Evolutionary conservation across 2,113 vertebrate species (phyloP), one percentile per base, ranked within the genome.

Genomic region (Apteryx owenii): DNA sequence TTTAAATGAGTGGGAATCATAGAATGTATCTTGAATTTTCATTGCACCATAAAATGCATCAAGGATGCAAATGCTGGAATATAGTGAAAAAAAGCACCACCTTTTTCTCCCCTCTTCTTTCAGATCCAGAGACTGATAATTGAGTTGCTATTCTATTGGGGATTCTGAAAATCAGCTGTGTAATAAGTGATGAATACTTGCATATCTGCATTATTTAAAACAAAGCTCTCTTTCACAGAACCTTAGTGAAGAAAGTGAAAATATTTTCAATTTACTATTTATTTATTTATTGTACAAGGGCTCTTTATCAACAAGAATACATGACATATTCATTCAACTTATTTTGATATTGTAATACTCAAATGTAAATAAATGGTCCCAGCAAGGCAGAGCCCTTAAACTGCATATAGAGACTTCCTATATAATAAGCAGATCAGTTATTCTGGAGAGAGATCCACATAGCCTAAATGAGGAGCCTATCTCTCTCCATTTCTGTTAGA

Each of bases 51-150:
- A 85, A 85, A 33, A 54, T n/a, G 31, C 40, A 12, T 91, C 48
- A 84, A 83, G 21, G 80, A 72, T 46, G 16, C 4, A 78, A 89
- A 70, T 75, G 33, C 21, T 91, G 40, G 86, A 72, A 89, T 85
- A 66, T 75, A 81, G 44, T 66, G 64, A 54, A 62, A 58, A 72
- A 76, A 4, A 0, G 0, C 1, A 5, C 7, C 21, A 8, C 0
- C 0, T 14, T 78, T 60, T 66, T 65, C 29, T 12, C 3, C 5
- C 53, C 5, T 81, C 13, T 54, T 66, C 31, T 72, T 95, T 80
- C 42, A 71, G 31, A 91, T 85, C 8, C 22, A 64, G 36, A 86
- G 88, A 9, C 9, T 51, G 36, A 82, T 90, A 89, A 64, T 3
- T 0, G 1, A 76, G 6, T 50, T 88, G 20, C 58, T 73, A 54